A percentile compares a stretch with the other conserved stretches of the same genome.
Evolutionary conservation across 2,888 invertebrate species (phyloP).

Genomic region (Drosophila fulvimacula): DNA sequence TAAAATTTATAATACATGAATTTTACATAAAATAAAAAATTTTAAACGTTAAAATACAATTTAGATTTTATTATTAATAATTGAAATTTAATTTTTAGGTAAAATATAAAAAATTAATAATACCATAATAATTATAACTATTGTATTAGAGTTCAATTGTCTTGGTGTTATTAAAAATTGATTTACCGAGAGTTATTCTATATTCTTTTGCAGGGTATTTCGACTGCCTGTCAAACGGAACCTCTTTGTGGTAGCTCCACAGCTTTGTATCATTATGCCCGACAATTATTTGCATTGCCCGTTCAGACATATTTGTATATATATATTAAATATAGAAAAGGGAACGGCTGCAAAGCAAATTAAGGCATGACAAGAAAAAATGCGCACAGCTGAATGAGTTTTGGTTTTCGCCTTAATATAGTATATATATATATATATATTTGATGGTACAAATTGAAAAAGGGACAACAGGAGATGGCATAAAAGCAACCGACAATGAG

Average conservation of each 20-base stretch:
- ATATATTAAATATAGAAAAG: constrained; percentile 68
- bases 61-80: too few species aligned
- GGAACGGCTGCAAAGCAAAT: constrained; percentile 24
- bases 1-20: too few species aligned
- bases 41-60: too few species aligned
- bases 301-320: constrained; percentile 58
- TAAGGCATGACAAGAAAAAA: constrained; percentile 45
- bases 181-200: neutral
- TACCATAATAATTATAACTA: too few species aligned
- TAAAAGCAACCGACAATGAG: constrained; percentile 49
- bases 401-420: constrained; percentile 36
- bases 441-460: constrained; percentile 66
- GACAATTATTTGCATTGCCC: constrained; percentile 68
- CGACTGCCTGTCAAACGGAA: neutral
- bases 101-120: too few species aligned
- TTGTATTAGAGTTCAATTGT: too few species aligned
- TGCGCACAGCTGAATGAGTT: constrained; percentile 71
- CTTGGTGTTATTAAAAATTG: too few species aligned
- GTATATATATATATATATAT: too few species aligned
- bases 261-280: constrained; percentile 32
- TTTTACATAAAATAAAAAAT: too few species aligned
- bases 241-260: neutral
- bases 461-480: constrained; percentile 48
- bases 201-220: neutral
- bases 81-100: too few species aligned